Percentiles rank a stretch among this genome's conserved stretches.
These are phyloP conservation scores for Berghia stephanieae DNA, from an alignment of 1,140 invertebrate species.

Conservation along the genomic window DNA sequence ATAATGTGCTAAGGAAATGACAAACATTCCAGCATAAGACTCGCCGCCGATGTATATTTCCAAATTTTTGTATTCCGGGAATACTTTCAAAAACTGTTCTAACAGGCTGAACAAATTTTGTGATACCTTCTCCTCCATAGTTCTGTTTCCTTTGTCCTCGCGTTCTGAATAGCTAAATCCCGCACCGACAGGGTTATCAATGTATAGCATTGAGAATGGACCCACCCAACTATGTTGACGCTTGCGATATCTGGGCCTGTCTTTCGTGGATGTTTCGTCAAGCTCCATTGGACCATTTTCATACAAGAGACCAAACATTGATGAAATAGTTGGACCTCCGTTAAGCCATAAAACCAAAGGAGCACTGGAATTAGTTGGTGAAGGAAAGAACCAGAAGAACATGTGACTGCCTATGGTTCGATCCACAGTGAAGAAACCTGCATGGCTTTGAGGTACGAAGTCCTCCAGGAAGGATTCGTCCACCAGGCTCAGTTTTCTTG, in stretches of 20 bases:
- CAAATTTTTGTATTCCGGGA: slow-evolving; percentile 55
- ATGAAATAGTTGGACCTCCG: slow-evolving; percentile 80
- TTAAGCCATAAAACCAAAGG: slow-evolving; percentile 86
- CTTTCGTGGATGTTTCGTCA: not conserved
- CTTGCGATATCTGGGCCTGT: slow-evolving; percentile 40
- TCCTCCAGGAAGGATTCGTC: not conserved
- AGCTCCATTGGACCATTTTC: slow-evolving; percentile 79
- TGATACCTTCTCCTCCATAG: slow-evolving; percentile 63
- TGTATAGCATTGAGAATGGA: slow-evolving; percentile 81
- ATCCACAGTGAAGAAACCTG: slow-evolving; percentile 80
- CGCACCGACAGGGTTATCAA: slow-evolving; percentile 82
- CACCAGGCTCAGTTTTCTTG: not conserved
- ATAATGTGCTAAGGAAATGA: slow-evolving; percentile 78
- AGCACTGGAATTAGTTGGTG: slow-evolving; percentile 54
- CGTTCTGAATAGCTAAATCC: slow-evolving; percentile 61
- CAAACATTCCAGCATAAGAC: slow-evolving; percentile 73
- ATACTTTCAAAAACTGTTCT: slow-evolving; percentile 66
- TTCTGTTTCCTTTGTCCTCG: slow-evolving; percentile 56
- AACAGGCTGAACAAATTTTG: slow-evolving; percentile 59
- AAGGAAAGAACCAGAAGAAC: slow-evolving; percentile 89
- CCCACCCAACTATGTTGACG: slow-evolving; percentile 75
- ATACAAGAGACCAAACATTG: slow-evolving; percentile 80
- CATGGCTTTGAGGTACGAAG: slow-evolving; percentile 58
- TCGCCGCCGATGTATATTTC: slow-evolving; percentile 66
- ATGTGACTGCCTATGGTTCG: slow-evolving; percentile 79